Percentiles rank a stretch among this genome's conserved stretches.
phyloP scores from a whole-genome alignment of 2,797 vertebrate genomes.

The Takifugu rubripes region DNA sequence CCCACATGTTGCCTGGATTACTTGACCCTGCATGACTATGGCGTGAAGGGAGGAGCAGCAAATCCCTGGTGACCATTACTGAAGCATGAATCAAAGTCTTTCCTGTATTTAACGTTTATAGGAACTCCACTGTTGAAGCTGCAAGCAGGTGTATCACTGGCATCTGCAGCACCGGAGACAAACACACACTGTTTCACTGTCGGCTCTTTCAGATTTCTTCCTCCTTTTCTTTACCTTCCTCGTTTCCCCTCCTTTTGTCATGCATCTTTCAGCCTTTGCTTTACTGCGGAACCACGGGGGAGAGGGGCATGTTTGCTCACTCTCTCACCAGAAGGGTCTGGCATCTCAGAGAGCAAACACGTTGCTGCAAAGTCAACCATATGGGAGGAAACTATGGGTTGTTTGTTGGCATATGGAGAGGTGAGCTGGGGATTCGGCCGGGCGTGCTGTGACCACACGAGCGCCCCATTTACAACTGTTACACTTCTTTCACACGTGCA shows the following conservation, averaged over 20 bases:
- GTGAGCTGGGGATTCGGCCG: constrained; percentile 30
- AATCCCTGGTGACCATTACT: background rate
- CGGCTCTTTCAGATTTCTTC: constrained; percentile 30
- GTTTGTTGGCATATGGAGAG: constrained; percentile 41
- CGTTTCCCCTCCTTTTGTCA: constrained; percentile 57
- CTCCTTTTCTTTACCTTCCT: constrained; percentile 55
- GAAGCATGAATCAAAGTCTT: background rate
- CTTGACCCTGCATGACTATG: constrained; percentile 11
- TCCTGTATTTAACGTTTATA: constrained; percentile 8
- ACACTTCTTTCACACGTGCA: constrained; percentile 40
- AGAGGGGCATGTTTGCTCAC: constrained; percentile 60
- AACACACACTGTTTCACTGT: constrained; percentile 33
- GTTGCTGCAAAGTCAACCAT: constrained; percentile 51
- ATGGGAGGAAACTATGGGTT: constrained; percentile 40
- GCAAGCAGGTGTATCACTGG: constrained; percentile 1
- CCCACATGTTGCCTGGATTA: constrained; percentile 23
- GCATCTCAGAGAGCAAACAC: constrained; percentile 69
- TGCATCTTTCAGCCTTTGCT: constrained; percentile 42
- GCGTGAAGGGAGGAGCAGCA: constrained; percentile 10
- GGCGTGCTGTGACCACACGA: constrained; percentile 25
- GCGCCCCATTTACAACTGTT: constrained; percentile 48
- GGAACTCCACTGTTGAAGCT: constrained; percentile 1
- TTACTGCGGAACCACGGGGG: constrained; percentile 43
- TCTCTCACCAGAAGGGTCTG: constrained; percentile 61
- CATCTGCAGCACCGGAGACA: constrained; percentile 39